Percentiles rank a stretch among this genome's conserved stretches.
Conservation (phyloP, 2,888 invertebrate genomes). For the Athripsodes cinereus region DNA sequence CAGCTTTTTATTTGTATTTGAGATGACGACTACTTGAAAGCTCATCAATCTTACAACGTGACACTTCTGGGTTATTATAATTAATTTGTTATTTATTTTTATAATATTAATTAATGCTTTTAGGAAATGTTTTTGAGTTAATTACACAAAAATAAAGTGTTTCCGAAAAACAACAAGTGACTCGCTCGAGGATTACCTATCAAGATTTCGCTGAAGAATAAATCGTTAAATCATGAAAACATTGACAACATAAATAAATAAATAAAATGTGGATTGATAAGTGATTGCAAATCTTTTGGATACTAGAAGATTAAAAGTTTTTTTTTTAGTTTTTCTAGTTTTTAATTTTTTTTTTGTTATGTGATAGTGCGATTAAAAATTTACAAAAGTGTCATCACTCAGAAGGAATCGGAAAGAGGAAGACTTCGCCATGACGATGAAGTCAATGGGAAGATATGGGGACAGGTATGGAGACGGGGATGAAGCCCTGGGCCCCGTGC, state of each 20-base stretch:
- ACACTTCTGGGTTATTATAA: too few relatives aligned
- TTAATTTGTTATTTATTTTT: too few relatives aligned
- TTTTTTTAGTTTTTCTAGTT: neutral
- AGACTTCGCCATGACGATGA: conserved; percentile 51
- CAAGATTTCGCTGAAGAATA: too few relatives aligned
- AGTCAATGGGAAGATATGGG: conserved; percentile 43
- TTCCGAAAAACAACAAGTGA: too few relatives aligned
- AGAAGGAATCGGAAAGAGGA: conserved; percentile 6
- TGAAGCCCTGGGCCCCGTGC: conserved; percentile 53
- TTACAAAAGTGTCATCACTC: conserved; percentile 8
- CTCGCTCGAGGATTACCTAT: too few relatives aligned
- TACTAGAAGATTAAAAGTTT: neutral
- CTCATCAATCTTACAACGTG: too few relatives aligned
- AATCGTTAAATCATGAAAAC: neutral
- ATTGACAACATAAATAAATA: conserved; percentile 1
- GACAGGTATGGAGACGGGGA: conserved; percentile 45
- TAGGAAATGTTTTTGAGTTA: too few relatives aligned
- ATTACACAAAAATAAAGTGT: too few relatives aligned
- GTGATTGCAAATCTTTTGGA: too few relatives aligned
- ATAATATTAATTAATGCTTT: too few relatives aligned
- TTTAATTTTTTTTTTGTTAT: conserved; percentile 1
- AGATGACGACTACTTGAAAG: too few relatives aligned
- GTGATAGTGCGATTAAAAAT: neutral
- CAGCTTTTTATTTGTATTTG: too few relatives aligned
- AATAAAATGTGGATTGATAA: neutral